A percentile compares a stretch with the other conserved stretches of the same genome.
These are phyloP conservation scores for Melanerpes aurifrons DNA, from an alignment of 2,113 vertebrate genomes.

Conservation along the genomic window DNA sequence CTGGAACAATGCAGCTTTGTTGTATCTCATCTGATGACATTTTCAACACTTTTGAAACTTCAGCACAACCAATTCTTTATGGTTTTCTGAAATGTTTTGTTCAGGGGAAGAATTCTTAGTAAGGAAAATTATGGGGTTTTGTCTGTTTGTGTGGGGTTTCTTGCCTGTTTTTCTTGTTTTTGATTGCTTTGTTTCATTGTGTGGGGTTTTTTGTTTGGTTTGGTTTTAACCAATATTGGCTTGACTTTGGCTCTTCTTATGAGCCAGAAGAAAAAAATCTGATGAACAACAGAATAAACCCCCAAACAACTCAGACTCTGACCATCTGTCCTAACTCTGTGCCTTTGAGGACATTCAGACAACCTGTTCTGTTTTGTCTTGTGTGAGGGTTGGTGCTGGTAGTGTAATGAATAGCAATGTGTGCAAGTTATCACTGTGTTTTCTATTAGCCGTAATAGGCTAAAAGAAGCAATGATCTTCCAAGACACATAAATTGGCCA, in stretches of 20 bases:
- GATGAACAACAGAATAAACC: not conserved
- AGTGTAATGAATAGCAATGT: not conserved
- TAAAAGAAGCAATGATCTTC: not conserved
- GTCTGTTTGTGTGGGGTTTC: no score
- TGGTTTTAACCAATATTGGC: not conserved
- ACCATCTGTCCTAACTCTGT: not conserved
- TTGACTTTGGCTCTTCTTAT: not conserved
- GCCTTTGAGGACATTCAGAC: not conserved
- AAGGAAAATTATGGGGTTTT: not conserved
- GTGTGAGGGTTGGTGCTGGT: not conserved
- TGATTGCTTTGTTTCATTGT: no score
- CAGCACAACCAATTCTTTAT: not conserved
- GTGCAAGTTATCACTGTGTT: constrained; percentile 7
- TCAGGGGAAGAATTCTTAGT: not conserved
- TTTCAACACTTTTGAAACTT: not conserved
- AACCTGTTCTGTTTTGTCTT: not conserved
- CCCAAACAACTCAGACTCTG: not conserved
- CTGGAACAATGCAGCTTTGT: not conserved
- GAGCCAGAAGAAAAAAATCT: not conserved
- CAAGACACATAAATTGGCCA: not conserved
- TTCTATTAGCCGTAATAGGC: not conserved
- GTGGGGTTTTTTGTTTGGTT: not conserved
- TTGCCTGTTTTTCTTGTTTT: not conserved
- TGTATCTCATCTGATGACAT: not conserved
- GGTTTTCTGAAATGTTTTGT: not conserved